Evolutionary conservation across 2,113 vertebrate genomes (phyloP).

Genomic region (Lepisosteus oculatus): DNA sequence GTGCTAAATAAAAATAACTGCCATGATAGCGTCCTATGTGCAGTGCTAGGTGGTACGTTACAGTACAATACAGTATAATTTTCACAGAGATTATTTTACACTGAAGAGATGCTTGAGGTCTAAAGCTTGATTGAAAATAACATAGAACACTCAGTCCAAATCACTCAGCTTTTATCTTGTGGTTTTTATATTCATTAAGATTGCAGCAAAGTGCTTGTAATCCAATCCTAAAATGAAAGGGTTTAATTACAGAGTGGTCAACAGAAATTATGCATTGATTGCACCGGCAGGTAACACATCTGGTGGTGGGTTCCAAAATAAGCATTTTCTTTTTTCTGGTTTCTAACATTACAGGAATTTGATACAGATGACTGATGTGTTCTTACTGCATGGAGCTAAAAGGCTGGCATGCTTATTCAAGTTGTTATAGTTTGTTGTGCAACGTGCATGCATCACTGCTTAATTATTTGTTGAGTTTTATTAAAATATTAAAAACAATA

Average conservation of each 20-base stretch:
- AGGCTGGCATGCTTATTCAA: too few relatives aligned
- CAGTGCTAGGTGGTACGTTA: too few relatives aligned
- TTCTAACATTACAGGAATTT: background rate
- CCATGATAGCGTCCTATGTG: too few relatives aligned
- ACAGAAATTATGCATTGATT: conserved; percentile 8
- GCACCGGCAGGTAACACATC: conserved; percentile 1
- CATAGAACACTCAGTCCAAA: conserved; percentile 7
- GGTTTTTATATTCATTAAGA: conserved; percentile 7
- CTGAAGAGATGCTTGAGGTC: background rate
- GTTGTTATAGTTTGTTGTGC: too few relatives aligned
- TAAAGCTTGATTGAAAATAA: conserved; percentile 4
- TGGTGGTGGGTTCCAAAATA: background rate
- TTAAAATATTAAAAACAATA: too few relatives aligned
- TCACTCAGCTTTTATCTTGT: background rate
- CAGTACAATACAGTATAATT: background rate
- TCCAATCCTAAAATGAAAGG: background rate
- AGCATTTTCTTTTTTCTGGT: too few relatives aligned
- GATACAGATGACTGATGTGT: too few relatives aligned
- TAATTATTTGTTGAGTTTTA: too few relatives aligned
- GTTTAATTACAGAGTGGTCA: conserved; percentile 7
- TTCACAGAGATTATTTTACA: background rate
- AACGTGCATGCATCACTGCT: too few relatives aligned
- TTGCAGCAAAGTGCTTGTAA: conserved; percentile 4
- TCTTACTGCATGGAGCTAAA: too few relatives aligned
- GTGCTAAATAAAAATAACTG: too few relatives aligned